These are phyloP conservation scores for Zingel zingel DNA, from an alignment of 2,113 vertebrate genomes.

Conservation along the genomic window DNA sequence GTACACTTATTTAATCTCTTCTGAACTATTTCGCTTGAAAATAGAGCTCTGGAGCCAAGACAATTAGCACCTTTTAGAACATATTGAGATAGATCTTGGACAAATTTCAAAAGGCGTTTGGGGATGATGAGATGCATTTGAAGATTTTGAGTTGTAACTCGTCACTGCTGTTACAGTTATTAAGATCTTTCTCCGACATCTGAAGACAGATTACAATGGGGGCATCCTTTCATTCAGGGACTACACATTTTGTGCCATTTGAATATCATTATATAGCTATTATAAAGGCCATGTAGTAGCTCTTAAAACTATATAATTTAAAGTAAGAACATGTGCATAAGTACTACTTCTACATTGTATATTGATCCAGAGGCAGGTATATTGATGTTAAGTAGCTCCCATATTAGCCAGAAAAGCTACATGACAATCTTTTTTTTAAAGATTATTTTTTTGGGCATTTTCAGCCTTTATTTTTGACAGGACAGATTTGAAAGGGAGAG, in stretches of 20 bases:
- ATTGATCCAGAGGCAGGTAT: too few relatives aligned
- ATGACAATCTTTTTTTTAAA: neutral
- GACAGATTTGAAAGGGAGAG: too few relatives aligned
- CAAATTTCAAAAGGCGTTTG: conserved; percentile 55
- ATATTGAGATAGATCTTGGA: conserved; percentile 52
- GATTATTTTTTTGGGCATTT: too few relatives aligned
- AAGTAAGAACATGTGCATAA: neutral
- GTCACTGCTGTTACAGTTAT: conserved; percentile 34
- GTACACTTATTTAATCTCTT: conserved; percentile 69
- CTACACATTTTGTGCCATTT: conserved; percentile 16
- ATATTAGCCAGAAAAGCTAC: conserved; percentile 16
- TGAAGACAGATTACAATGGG: conserved; percentile 26
- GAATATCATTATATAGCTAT: conserved; percentile 27
- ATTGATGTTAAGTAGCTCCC: neutral
- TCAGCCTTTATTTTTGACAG: too few relatives aligned
- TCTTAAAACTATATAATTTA: conserved; percentile 11
- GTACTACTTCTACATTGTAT: neutral
- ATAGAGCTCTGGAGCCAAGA: conserved; percentile 54
- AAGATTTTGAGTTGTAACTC: conserved; percentile 46
- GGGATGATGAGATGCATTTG: conserved; percentile 55
- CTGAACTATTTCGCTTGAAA: conserved; percentile 60
- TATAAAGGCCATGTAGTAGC: conserved; percentile 8
- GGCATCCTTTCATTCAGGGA: conserved; percentile 35
- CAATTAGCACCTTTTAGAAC: conserved; percentile 66
- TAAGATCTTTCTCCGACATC: conserved; percentile 24